Base-by-base conservation (phyloP, 2,888 invertebrate species). In the Leptarthrus brevirostris region DNA sequence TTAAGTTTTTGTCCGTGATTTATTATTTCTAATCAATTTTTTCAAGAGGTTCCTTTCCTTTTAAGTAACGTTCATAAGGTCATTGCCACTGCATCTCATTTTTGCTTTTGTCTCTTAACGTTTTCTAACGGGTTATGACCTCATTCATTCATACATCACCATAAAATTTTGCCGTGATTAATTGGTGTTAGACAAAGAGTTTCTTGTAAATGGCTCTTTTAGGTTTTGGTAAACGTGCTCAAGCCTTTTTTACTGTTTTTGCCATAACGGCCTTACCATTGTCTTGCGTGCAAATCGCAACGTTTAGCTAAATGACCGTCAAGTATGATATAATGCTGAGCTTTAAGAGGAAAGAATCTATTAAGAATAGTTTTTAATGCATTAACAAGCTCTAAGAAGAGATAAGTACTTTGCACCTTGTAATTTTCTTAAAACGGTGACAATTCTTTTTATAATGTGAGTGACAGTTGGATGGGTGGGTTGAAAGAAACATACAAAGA, bases 61-160 rank as follows among this genome's bases (percentile, higher is more conserved):
- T 14, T 24, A 30, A 30, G 36, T 40, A 24, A 20, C 40, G 10
- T 20, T 20, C 18, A 40, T 20, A 14, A 36, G 61, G 61, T 61
- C 36, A 61, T 61, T 61, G 61, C 26, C 61, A 61, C 16, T 26
- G 61, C 40, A n/a, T 26, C 20, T 40, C n/a, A 34, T 61, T 44
- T 20, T 36, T 18, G 36, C 22, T 36, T 30, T 36, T 61, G 16
- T 40, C 18, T 12, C 40, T 61, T 36, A 22, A 40, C 10, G 40
- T 10, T 40, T 40, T 61, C 61, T 61, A 61, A 61, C 61, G 61
- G 61, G 34, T 36, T 61, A 22, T 36, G 40, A 40, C 8, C 20
- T 20, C 61, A 36, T 61, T 61, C 56, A 56, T 22, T 56, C 56
- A 26, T 56, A 56, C 56, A 56, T 56, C 24, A 56, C 56, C 56